Evolutionary conservation across 2,797 vertebrate genomes (phyloP), one percentile per base, ranked within the genome.

Genomic region (Dermochelys coriacea): DNA sequence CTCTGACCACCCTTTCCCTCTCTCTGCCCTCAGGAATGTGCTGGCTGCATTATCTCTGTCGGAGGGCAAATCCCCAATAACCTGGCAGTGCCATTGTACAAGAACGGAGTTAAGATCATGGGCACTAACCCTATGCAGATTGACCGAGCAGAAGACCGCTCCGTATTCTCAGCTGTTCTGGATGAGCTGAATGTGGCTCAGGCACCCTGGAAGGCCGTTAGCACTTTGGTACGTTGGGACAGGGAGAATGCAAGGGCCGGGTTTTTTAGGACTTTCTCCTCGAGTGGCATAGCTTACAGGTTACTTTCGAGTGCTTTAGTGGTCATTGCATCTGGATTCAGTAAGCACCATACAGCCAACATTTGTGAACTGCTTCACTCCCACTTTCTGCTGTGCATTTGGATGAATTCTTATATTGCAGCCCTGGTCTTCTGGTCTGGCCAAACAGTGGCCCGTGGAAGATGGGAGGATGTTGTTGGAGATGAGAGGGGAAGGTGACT

Each of bases 21-120:
- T 86, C 4, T 92, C 61, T 77, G 90, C 84, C 93, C 82, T 93
- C 97, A 99, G 99, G 98, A 98, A 5, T 99, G 99, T 93, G 98
- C 97, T 45, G 99, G 99, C 79, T 99, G 98, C 98, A 99, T 99
- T 75, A 98, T 99, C 93, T 99, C 99, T 21, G 99, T 99, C 0
- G 99, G 99, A 3, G 99, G 99, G 25, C 99, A 99, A 98, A 99
- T 99, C 95, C 99, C 99, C 82, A 99, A 99, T 97, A 99, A 99
- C 97, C 94, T 99, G 97, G 99, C 99, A 0, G 96, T 99, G n/a
- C 99, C 99, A 0, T 94, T 99, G 45, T 98, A 99, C 96, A 98
- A 97, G 95, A 99, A 97, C 6, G 99, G 99, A 14, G 98, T 99
- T 92, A 99, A 98, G 93, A 98, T 99, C 97, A 98, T 99, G 96